Base-by-base conservation (phyloP, 2,797 vertebrate species). In the Silurus lanzhouensis region DNA sequence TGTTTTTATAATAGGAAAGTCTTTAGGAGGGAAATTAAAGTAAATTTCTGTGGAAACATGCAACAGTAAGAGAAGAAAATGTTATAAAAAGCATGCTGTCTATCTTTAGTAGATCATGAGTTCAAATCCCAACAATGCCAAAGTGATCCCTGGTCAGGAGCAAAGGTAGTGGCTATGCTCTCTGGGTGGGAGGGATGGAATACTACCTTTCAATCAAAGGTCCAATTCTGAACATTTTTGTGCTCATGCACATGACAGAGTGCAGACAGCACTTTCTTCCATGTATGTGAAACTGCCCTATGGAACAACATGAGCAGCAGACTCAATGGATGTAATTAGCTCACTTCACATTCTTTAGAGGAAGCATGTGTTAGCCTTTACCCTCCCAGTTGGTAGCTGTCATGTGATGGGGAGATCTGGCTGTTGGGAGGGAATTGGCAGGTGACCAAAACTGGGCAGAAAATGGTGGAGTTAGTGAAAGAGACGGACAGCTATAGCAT, bases 301-400 rank as follows among this genome's bases (percentile, higher is more conserved):
- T 20, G 44, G 27, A 44, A 81, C 63, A 81, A 6, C 58, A n/a
- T n/a, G 63, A 6, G n/a, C 63, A 31, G 61, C 58, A 46, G 20
- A 22, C 38, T 44, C 27, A 60, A 78, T n/a, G 46, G 38, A 15
- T 25, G 20, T 38, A 79, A 63, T 79, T 63, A 63, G 55, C 75
- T 77, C 55, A 10, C 55, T 60, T 76, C 15, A 79, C 31, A 79
- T n/a, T 31, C 60, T 20, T 44, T 38, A 61, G 76, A 79, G 31
- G 61, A 66, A 64, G n/a, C 31, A 80, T 52, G 61, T 80, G 44
- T 80, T 80, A 44, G 57, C 17, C 10, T 61, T 44, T 61, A 78
- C 20, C 31, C 57, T 78, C 19, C 31, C 27, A 10, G 57, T 12
- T 78, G 19, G 75, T 44, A 61, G 57, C 57, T 44, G 55, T 44